Conservation (phyloP, 1,140 invertebrate genomes). For the Caenorhabditis remanei region DNA sequence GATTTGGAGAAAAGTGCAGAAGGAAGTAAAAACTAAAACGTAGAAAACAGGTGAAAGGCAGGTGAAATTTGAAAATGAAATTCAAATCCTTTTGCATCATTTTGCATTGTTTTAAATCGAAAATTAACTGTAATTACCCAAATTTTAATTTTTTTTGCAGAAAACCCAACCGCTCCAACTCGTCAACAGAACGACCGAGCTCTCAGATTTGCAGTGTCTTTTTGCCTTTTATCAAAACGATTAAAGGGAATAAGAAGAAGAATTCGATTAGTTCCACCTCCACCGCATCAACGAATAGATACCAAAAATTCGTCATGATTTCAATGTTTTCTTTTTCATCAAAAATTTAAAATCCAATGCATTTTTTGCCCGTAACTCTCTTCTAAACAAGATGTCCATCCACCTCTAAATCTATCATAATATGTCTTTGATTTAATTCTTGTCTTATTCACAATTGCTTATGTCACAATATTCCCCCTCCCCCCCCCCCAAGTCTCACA, state of each 20-base stretch:
- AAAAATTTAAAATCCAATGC: background rate
- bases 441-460: background rate
- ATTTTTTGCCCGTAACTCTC: background rate
- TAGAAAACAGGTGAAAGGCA: too few relatives aligned
- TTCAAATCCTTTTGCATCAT: too few relatives aligned
- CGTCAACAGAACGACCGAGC: constrained; percentile 42
- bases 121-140: background rate
- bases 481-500: too few relatives aligned
- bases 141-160: background rate
- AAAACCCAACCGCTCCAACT: constrained; percentile 44
- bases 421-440: background rate
- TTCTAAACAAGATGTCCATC: too few relatives aligned
- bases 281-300: constrained; percentile 20
- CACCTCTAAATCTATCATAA: too few relatives aligned
- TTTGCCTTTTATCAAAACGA: constrained; percentile 59
- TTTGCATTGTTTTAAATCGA: background rate
- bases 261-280: constrained; percentile 25
- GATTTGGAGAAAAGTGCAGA: too few relatives aligned
- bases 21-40: too few relatives aligned
- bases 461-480: background rate
- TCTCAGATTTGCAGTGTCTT: constrained; percentile 40
- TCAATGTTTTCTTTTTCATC: background rate
- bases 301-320: background rate
- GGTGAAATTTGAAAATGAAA: too few relatives aligned
- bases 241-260: constrained; percentile 60